Conservation (phyloP, 2,888 invertebrate species). For the Hermodice carunculata region DNA sequence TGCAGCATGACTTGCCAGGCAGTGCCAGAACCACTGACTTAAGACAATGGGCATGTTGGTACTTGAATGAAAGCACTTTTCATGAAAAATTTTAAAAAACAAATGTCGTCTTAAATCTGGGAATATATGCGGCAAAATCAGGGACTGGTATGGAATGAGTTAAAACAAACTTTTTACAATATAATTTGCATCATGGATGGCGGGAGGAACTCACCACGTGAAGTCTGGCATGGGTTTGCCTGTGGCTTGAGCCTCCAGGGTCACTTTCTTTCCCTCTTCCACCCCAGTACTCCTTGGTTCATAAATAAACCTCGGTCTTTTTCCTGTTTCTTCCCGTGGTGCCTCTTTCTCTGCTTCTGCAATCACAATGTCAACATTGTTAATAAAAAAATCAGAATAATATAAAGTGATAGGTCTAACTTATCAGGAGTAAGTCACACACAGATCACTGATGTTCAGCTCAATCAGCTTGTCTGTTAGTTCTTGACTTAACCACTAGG, state of each 20-base stretch:
- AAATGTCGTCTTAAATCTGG: too few species aligned
- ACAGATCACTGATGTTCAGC: too few species aligned
- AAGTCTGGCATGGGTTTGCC: conserved; percentile 64
- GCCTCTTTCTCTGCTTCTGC: conserved; percentile 44
- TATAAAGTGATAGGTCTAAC: background rate
- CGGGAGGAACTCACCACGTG: conserved; percentile 56
- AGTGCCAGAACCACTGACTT: background rate
- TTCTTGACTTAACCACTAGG: too few species aligned
- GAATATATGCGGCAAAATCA: too few species aligned
- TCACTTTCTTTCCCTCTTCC: conserved; percentile 60
- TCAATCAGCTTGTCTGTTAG: too few species aligned
- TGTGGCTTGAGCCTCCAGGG: conserved; percentile 58
- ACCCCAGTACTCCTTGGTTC: conserved; percentile 58
- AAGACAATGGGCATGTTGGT: background rate
- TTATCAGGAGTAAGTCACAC: too few species aligned
- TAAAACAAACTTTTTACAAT: background rate
- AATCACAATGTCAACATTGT: too few species aligned
- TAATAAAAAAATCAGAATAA: background rate
- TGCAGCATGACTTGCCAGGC: too few species aligned
- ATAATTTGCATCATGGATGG: background rate
- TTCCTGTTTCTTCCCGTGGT: conserved; percentile 35
- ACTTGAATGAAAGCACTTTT: too few species aligned
- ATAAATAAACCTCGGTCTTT: conserved; percentile 55
- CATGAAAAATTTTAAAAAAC: too few species aligned
- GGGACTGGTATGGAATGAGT: too few species aligned